Base-by-base conservation (phyloP, 2,797 vertebrate genomes). In the Sternotherus odoratus region DNA sequence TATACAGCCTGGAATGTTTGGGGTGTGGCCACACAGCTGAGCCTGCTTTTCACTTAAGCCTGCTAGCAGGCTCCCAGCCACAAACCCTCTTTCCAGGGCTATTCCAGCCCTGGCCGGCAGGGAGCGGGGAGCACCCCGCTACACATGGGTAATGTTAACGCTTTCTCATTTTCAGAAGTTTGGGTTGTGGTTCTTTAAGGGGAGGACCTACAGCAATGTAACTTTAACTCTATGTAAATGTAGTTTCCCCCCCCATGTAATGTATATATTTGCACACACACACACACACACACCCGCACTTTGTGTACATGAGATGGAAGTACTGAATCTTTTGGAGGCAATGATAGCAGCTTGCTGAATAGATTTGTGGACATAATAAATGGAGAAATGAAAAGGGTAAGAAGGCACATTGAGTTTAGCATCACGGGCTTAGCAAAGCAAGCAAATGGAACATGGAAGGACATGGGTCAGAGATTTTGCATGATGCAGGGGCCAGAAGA, bases 391-490 rank as follows among this genome's bases (percentile, higher is more conserved):
- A 15, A 82, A 33, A 36, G 10, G 17, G 1, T 6, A 12, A 2
- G 0, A 1, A 1, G 2, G 50, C 28, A 36, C 28, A 33, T 4
- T 33, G 23, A 84, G 83, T 8, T 48, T 43, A 66, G 83, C 86
- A 85, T 12, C 1, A 72, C 49, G 13, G 46, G 3, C 2, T n/a
- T 30, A 79, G 74, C 33, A 69, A 36, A 21, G 16, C 1, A 69
- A 46, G 69, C 48, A 1, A 53, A 57, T 8, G 33, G 56, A 1
- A 79, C 75, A 63, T 83, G 30, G 85, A 87, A 46, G 28, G 4
- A 69, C 19, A 79, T 81, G 12, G 23, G 24, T 26, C 39, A 28
- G 23, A 74, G 23, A 74, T 26, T 15, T 72, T 74, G 12, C 69
- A 46, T 15, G 12, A 74, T 43, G 24, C 12, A 74, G 23, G 10